phyloP scores from a whole-genome alignment of 2,888 invertebrate species.

The Aporophyla lueneburgensis region DNA sequence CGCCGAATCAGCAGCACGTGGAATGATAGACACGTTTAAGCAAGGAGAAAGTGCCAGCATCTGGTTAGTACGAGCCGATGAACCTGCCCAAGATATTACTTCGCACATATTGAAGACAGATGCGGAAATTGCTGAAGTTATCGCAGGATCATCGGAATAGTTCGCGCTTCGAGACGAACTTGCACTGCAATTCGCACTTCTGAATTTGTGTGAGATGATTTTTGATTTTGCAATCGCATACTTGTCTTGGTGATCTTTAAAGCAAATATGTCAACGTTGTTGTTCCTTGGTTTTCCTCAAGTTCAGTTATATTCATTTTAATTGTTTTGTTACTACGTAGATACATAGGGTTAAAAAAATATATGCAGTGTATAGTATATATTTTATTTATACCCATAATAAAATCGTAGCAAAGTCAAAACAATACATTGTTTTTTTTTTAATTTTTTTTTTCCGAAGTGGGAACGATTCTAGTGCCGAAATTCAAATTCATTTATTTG shows the following conservation, averaged over 20 bases:
- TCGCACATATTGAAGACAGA: constrained; percentile 28
- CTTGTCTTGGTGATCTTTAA: background rate
- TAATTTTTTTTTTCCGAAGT: too few species aligned
- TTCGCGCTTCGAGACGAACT: background rate
- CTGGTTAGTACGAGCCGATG: constrained; percentile 43
- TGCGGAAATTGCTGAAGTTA: constrained; percentile 27
- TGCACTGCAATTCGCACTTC: background rate
- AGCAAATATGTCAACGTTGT: background rate
- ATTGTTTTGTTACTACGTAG: background rate
- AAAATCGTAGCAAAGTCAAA: too few species aligned
- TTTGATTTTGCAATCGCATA: background rate
- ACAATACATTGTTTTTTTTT: too few species aligned
- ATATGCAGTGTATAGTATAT: too few species aligned
- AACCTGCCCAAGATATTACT: constrained; percentile 47
- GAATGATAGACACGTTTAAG: constrained; percentile 50
- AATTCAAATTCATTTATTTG: too few species aligned
- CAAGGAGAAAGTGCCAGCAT: constrained; percentile 42
- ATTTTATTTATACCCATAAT: too few species aligned
- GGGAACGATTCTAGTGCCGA: too few species aligned
- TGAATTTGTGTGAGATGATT: background rate
- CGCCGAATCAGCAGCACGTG: constrained; percentile 47
- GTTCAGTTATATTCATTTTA: background rate
- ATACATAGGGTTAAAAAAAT: background rate
- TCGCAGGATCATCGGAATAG: constrained; percentile 26
- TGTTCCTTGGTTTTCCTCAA: background rate